A percentile compares a stretch with the other conserved stretches of the same genome.
Evolutionary conservation across 2,888 invertebrate species (phyloP).

Genomic region (Protodeltote pygarga): DNA sequence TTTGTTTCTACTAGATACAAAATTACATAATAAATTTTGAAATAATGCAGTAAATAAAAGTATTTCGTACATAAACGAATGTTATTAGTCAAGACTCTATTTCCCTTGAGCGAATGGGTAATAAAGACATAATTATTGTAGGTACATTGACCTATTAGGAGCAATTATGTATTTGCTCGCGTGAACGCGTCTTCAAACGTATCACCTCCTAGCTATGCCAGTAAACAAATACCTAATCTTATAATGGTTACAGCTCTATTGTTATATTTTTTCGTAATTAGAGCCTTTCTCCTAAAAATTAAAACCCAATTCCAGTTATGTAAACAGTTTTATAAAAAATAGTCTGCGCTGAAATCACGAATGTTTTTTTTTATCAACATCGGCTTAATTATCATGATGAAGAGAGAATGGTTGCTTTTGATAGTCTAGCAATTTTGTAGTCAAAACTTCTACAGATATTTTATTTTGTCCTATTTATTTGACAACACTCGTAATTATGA

Average conservation of each 20-base stretch:
- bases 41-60: too few species aligned
- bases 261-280: conserved; percentile 16
- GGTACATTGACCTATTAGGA: conserved; percentile 22
- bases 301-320: conserved; percentile 17
- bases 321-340: conserved; percentile 27
- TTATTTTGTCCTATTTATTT: background rate
- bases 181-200: conserved; percentile 20
- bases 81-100: conserved; percentile 20
- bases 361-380: conserved; percentile 8
- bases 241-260: conserved; percentile 22
- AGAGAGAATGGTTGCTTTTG: conserved; percentile 7
- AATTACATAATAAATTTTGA: too few species aligned
- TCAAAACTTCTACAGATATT: conserved; percentile 1
- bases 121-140: conserved; percentile 23
- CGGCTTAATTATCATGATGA: conserved; percentile 24
- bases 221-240: conserved; percentile 26
- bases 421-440: conserved; percentile 8
- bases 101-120: background rate
- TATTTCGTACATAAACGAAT: too few species aligned
- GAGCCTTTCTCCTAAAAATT: conserved; percentile 40
- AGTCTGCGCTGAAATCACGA: conserved; percentile 14
- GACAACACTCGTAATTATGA: too few species aligned
- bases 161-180: conserved; percentile 31
- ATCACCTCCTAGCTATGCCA: conserved; percentile 1
- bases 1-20: too few species aligned